These are phyloP conservation scores for Acanthiza pusilla DNA, from an alignment of 2,797 vertebrate species.

Conservation along the genomic window DNA sequence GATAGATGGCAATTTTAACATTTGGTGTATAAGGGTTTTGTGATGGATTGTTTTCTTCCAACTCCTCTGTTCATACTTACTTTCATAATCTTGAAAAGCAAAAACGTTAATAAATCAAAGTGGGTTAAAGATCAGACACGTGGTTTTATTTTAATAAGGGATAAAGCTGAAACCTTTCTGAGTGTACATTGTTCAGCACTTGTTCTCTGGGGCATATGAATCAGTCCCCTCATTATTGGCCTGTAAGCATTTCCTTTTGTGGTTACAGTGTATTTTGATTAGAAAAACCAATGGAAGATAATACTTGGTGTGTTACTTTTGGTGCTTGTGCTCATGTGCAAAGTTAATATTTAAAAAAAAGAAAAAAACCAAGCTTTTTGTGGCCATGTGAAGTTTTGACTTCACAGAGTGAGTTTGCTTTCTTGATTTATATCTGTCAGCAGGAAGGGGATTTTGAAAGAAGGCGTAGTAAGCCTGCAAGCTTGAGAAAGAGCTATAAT, in stretches of 20 bases:
- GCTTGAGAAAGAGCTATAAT: neutral
- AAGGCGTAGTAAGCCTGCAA: neutral
- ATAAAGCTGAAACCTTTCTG: slow-evolving; percentile 38
- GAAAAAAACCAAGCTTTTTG: neutral
- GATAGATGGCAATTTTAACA: neutral
- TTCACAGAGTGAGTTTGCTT: neutral
- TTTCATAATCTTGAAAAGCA: slow-evolving; percentile 5
- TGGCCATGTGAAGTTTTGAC: neutral
- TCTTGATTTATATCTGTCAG: neutral
- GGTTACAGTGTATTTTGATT: slow-evolving; percentile 1
- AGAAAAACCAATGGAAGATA: neutral
- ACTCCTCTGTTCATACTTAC: neutral
- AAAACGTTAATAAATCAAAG: slow-evolving; percentile 35
- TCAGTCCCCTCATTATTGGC: slow-evolving; percentile 29
- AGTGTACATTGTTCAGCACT: slow-evolving; percentile 22
- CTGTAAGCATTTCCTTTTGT: slow-evolving; percentile 30
- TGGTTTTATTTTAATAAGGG: slow-evolving; percentile 52
- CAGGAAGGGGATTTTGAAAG: neutral
- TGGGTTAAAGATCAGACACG: slow-evolving; percentile 20
- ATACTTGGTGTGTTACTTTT: neutral
- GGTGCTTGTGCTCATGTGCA: neutral
- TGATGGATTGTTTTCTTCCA: neutral
- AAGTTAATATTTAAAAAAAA: neutral
- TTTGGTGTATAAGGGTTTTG: neutral
- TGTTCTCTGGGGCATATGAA: slow-evolving; percentile 47